Base-by-base conservation (phyloP, 1,140 invertebrate genomes). In the Ladona fulva region DNA sequence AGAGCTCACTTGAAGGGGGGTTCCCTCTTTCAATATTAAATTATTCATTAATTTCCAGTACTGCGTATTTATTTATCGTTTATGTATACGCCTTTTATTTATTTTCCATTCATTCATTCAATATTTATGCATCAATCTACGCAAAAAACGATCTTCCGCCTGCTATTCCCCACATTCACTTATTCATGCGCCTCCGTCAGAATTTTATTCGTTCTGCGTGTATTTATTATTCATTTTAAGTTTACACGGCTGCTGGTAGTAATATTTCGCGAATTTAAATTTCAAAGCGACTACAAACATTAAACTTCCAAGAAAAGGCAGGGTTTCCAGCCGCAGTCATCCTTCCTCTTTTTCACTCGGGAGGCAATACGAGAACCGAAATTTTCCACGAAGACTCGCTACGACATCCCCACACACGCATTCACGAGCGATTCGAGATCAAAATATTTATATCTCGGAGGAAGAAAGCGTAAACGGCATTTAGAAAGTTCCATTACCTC, bases 171-270 rank as follows among this genome's bases (percentile, higher is more conserved):
- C 52, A 66, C n/a, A 66, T 66, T 66, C 52, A 66, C 52, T 66
- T 66, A 66, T 66, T 66, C 52, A 66, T 66, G 19, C 44, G 44
- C 44, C 44, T 66, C n/a, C 52, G 52, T 6, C n/a, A 12, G 3
- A 3, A 66, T 66, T 66, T 66, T 66, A 66, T 66, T 66, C 52
- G n/a, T 12, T 66, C 52, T 12, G n/a, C n/a, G 52, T 12, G 14
- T 66, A 66, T 66, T 66, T 66, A 66, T 66, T 66, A 66, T 66
- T 66, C 52, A 66, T 66, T 66, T 66, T 66, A 66, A 66, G 52
- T 66, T 66, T 66, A 66, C 12, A 66, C n/a, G 3, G 52, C 52
- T 12, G 52, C 16, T 66, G 14, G 52, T 66, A 66, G 52, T 66
- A 66, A 66, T 66, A 66, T 19, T 66, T 66, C n/a, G 52, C 52